These are phyloP conservation scores for Gymnorhina tibicen DNA, from an alignment of 2,113 vertebrate genomes.

Conservation along the genomic window DNA sequence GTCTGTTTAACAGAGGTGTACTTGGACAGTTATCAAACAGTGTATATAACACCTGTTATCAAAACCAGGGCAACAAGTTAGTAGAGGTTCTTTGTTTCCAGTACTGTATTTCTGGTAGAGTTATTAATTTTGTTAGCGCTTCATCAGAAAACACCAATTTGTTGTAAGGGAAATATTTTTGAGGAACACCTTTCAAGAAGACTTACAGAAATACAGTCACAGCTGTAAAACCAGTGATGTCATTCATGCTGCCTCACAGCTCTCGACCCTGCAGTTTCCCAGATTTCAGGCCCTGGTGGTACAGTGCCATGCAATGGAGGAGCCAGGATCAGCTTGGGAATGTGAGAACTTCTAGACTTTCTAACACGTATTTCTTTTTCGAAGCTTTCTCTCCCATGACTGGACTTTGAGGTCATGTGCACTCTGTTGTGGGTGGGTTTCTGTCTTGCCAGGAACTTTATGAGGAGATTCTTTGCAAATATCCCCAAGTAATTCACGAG, in stretches of 20 bases:
- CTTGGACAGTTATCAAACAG: not conserved
- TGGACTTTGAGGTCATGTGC: not conserved
- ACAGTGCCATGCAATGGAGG: not conserved
- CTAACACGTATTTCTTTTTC: not conserved
- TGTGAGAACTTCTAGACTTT: not conserved
- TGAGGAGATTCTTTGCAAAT: not conserved
- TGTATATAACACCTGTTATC: not conserved
- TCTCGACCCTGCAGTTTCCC: rapidly evolving
- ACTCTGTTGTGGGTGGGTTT: not conserved
- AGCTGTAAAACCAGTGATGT: not conserved
- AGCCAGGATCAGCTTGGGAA: not conserved
- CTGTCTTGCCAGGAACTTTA: not conserved
- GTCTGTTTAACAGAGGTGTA: not conserved
- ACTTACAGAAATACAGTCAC: not conserved
- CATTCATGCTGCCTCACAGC: not conserved
- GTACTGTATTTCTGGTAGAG: not conserved
- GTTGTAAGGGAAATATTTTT: not conserved
- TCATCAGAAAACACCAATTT: not conserved
- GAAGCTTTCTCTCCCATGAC: rapidly evolving
- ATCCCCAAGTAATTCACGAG: rapidly evolving
- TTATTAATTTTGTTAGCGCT: not conserved
- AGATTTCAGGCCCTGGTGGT: not conserved
- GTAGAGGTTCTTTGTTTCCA: not conserved
- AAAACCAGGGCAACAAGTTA: not conserved
- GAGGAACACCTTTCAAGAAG: not conserved